Conservation (phyloP, 2,888 invertebrate species). For the Muschampia plurimacula region DNA sequence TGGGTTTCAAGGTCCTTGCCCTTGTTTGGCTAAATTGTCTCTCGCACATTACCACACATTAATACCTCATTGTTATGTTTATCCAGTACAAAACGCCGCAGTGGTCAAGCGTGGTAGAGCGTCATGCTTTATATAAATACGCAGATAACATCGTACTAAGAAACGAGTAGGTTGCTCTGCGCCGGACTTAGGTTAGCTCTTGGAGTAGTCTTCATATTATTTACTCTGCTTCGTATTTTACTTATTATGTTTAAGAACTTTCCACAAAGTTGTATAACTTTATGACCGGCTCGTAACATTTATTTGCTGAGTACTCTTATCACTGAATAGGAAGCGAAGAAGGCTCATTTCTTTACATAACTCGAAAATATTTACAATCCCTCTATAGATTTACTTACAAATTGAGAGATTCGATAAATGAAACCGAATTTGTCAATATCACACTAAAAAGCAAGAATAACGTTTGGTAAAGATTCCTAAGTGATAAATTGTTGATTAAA, state of each 20-base stretch:
- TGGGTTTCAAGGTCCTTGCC: slow-evolving; percentile 75
- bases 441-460: too few species aligned
- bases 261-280: not conserved
- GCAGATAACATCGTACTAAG: slow-evolving; percentile 14
- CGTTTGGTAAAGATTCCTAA: too few species aligned
- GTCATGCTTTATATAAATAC: slow-evolving; percentile 29
- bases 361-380: too few species aligned
- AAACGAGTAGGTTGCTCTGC: slow-evolving; percentile 8
- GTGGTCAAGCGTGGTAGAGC: slow-evolving; percentile 10
- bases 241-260: not conserved
- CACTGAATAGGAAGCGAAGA: too few species aligned
- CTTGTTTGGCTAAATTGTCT: slow-evolving; percentile 75
- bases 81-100: slow-evolving; percentile 24
- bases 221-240: not conserved
- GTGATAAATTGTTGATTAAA: too few species aligned
- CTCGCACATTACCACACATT: slow-evolving; percentile 60
- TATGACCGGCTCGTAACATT: not conserved
- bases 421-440: too few species aligned
- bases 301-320: not conserved
- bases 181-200: not conserved
- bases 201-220: not conserved
- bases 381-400: too few species aligned
- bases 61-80: slow-evolving; percentile 57
- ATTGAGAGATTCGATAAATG: too few species aligned
- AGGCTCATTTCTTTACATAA: too few species aligned